Percentiles rank a stretch among this genome's conserved stretches.
Conservation (phyloP, 2,888 invertebrate genomes). For the Falcaria lacertinaria region DNA sequence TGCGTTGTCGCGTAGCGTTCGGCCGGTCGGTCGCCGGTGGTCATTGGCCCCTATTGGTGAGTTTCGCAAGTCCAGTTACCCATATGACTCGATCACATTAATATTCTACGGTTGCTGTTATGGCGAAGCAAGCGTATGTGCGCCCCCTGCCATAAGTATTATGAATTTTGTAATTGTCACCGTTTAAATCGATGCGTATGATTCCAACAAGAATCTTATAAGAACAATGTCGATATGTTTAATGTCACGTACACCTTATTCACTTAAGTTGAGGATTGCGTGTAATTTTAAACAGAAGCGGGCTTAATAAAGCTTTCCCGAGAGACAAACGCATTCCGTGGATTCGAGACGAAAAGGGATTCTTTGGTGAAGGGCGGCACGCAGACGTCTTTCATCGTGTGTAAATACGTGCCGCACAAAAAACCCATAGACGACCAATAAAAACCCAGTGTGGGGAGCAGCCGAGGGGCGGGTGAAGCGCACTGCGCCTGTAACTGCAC, state of each 20-base stretch:
- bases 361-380: constrained; percentile 62
- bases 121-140: constrained; percentile 56
- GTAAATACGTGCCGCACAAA: constrained; percentile 67
- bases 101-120: constrained; percentile 68
- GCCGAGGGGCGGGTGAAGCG: constrained; percentile 71
- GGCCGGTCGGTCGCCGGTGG: constrained; percentile 49
- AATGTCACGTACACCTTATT: constrained; percentile 9
- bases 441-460: constrained; percentile 72
- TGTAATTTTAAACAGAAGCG: constrained; percentile 32
- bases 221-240: not conserved
- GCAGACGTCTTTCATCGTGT: constrained; percentile 70
- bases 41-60: constrained; percentile 73
- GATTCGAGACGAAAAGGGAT: constrained; percentile 63
- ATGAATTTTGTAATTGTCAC: constrained; percentile 11
- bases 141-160: constrained; percentile 28
- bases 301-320: constrained; percentile 38
- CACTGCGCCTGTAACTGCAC: constrained; percentile 57
- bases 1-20: no score
- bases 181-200: constrained; percentile 7
- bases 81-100: constrained; percentile 69
- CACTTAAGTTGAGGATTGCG: constrained; percentile 21
- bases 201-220: not conserved
- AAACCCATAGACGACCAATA: constrained; percentile 75
- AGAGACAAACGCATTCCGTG: constrained; percentile 66
- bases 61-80: constrained; percentile 77